Evolutionary conservation across 2,888 invertebrate species (phyloP).

Genomic region (Drosophila pseudotalamancana): DNA sequence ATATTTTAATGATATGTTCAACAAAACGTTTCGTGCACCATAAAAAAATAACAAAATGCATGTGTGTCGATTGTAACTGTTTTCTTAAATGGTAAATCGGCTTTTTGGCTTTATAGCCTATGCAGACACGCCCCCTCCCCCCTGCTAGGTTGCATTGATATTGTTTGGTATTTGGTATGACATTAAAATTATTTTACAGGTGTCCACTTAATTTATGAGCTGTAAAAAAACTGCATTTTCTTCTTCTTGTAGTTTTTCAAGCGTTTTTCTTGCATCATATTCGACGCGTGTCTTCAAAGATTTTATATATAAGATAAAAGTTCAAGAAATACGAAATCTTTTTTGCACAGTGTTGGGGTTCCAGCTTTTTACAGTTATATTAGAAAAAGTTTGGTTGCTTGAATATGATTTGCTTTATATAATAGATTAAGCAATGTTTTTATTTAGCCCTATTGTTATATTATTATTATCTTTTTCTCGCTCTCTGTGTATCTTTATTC

Average conservation of each 20-base stretch:
- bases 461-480: background rate
- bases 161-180: conserved; percentile 46
- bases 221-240: conserved; percentile 69
- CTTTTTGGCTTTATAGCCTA: conserved; percentile 66
- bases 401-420: background rate
- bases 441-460: background rate
- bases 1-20: conserved; percentile 81
- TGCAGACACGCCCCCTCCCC: background rate
- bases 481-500: no score
- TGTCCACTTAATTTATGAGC: conserved; percentile 71
- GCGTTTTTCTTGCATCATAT: background rate
- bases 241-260: background rate
- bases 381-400: no score
- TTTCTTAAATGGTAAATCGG: conserved; percentile 68
- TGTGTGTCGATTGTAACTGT: conserved; percentile 66
- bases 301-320: background rate
- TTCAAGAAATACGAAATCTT: background rate
- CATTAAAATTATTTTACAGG: conserved; percentile 72
- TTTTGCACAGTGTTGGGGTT: conserved; percentile 4
- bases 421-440: no score
- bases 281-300: background rate
- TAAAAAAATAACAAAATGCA: conserved; percentile 53
- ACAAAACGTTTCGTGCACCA: conserved; percentile 77
- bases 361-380: no score
- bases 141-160: conserved; percentile 19